Evolutionary conservation across 2,797 vertebrate species (phyloP).

Genomic region (Ciconia nigra): DNA sequence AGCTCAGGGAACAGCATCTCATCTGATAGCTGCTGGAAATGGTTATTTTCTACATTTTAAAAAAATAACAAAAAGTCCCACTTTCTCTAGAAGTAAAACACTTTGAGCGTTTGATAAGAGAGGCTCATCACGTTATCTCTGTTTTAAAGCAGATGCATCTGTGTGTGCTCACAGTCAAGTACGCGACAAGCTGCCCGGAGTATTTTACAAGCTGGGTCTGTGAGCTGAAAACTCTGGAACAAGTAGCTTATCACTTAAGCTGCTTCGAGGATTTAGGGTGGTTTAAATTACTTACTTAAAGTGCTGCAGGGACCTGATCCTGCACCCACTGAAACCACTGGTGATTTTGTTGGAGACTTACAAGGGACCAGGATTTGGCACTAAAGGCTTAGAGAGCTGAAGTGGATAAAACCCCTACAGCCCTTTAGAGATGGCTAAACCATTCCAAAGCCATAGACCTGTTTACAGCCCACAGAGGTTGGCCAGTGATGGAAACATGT

Average conservation of each 20-base stretch:
- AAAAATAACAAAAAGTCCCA: neutral
- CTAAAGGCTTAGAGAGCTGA: conserved; percentile 37
- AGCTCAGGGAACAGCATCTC: neutral
- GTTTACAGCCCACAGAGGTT: neutral
- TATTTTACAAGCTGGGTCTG: neutral
- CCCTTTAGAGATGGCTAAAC: conserved; percentile 31
- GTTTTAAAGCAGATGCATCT: neutral
- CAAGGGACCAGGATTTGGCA: conserved; percentile 29
- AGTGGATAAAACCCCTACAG: conserved; percentile 26
- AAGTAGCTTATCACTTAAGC: conserved; percentile 60
- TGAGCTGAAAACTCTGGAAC: conserved; percentile 39
- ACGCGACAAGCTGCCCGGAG: neutral
- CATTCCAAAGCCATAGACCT: neutral
- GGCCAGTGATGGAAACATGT: neutral
- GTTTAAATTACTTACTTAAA: conserved; percentile 60
- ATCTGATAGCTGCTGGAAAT: neutral
- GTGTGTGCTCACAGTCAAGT: neutral
- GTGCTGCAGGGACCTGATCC: conserved; percentile 14
- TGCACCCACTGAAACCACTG: conserved; percentile 7
- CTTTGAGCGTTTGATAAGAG: neutral
- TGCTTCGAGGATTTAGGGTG: conserved; percentile 49
- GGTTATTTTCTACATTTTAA: neutral
- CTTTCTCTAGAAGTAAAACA: neutral
- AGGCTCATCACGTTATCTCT: neutral
- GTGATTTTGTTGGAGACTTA: neutral